These are phyloP conservation scores for Anomalospiza imberbis DNA, from an alignment of 2,797 vertebrate species.

Conservation along the genomic window DNA sequence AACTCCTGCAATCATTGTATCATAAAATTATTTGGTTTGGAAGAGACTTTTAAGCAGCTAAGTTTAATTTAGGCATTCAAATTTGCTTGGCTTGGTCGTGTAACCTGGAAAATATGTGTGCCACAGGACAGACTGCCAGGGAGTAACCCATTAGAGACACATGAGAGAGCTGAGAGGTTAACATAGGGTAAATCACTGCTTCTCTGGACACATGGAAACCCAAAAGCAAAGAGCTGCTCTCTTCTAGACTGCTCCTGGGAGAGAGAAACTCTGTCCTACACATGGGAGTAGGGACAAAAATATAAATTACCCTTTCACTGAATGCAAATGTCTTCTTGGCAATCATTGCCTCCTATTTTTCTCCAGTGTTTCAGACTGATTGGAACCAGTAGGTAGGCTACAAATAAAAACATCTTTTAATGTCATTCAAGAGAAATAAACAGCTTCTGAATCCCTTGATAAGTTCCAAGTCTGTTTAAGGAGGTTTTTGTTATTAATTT, in stretches of 20 bases:
- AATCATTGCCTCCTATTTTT: background rate
- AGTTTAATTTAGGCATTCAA: background rate
- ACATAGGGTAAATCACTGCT: background rate
- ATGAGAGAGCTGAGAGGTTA: background rate
- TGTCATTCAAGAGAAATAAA: conserved; percentile 12
- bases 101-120: background rate
- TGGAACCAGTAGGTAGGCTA: background rate
- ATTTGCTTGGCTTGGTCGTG: background rate
- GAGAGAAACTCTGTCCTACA: background rate
- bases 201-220: background rate
- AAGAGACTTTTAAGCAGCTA: background rate
- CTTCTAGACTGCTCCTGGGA: background rate
- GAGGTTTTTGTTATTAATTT: background rate
- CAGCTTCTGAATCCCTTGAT: background rate
- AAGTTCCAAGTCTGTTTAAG: background rate
- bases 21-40: background rate
- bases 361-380: background rate
- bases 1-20: background rate
- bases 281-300: background rate
- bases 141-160: background rate
- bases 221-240: background rate
- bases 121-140: accelerated
- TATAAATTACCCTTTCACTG: background rate
- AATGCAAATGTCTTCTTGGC: background rate
- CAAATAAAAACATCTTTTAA: background rate